Conservation (phyloP, 2,113 vertebrate species). For the Trochalopteron elliotii region DNA sequence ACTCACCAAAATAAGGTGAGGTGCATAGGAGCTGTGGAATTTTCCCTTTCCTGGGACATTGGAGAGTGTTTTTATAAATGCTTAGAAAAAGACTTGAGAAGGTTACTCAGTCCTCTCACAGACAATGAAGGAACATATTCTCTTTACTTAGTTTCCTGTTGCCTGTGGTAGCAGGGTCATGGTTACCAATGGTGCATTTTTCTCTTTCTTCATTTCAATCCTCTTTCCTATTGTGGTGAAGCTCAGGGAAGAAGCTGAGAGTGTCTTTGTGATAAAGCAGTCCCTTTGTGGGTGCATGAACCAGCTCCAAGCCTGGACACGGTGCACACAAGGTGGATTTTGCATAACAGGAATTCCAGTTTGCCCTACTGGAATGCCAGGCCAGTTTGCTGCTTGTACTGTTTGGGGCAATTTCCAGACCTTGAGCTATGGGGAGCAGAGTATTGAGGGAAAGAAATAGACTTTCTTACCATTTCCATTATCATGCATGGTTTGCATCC, state of each 20-base stretch:
- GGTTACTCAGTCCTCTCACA: not conserved
- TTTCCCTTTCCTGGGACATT: not conserved
- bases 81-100: accelerated
- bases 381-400: not conserved
- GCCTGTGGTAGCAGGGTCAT: not conserved
- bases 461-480: not conserved
- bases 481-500: not conserved
- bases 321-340: not conserved
- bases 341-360: not conserved
- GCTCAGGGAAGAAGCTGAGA: not conserved
- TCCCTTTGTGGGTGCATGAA: not conserved
- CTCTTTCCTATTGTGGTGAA: not conserved
- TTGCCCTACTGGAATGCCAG: not conserved
- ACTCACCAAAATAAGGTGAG: not conserved
- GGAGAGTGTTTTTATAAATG: accelerated
- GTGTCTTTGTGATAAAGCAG: not conserved
- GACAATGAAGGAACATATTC: not conserved
- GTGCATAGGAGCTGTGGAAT: not conserved
- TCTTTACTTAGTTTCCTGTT: not conserved
- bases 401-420: not conserved
- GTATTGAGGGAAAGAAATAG: not conserved
- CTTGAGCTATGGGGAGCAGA: not conserved
- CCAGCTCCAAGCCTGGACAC: not conserved
- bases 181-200: not conserved
- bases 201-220: not conserved